Evolutionary conservation across 2,888 invertebrate species (phyloP), one percentile per base, ranked within the genome.

Genomic region (Colostygia pectinataria): DNA sequence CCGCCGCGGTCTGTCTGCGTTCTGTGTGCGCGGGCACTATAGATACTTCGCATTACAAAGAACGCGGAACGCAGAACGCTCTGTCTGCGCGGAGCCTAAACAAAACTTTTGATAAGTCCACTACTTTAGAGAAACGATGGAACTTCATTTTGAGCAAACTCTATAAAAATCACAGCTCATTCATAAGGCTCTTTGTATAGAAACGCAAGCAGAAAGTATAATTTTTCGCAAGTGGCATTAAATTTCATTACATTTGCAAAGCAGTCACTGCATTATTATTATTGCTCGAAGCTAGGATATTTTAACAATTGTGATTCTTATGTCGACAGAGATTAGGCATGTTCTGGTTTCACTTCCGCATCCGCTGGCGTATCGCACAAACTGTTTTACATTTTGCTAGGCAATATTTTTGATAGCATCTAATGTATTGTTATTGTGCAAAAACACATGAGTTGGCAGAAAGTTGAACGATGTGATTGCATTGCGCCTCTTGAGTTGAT

Each of bases 191-290:
- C 2, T 12, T 10, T 31, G 31, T 25, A 38, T 29, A 18, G 29
- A 42, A 45, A 36, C 49, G 49, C 49, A 46, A 39, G 39, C 45
- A 36, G 32, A 46, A 38, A 31, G 41, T 40, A 15, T 25, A 20
- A 50, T 43, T 41, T 49, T 45, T 49, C 44, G 44, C 33, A 53
- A 27, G 31, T 3, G 27, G 49, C 52, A 53, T 40, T 36, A 42
- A 37, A 38, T 49, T 34, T 25, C 49, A 49, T 53, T 24, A 53
- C 33, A 49, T 59, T 55, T 57, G 65, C 65, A 56, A 32, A 39
- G 55, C 56, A 47, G 51, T 34, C 14, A 25, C 6, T 37, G 46
- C 18, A 38, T 24, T 39, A n/a, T n/a, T n/a, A n/a, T n/a, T 28
- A 40, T 34, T 34, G 34, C n/a, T 6, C 24, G 40, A 10, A 31